A percentile compares a stretch with the other conserved stretches of the same genome.
These are phyloP conservation scores for Paedocypris micromegethes DNA, from an alignment of 2,797 vertebrate species.

Conservation along the genomic window DNA sequence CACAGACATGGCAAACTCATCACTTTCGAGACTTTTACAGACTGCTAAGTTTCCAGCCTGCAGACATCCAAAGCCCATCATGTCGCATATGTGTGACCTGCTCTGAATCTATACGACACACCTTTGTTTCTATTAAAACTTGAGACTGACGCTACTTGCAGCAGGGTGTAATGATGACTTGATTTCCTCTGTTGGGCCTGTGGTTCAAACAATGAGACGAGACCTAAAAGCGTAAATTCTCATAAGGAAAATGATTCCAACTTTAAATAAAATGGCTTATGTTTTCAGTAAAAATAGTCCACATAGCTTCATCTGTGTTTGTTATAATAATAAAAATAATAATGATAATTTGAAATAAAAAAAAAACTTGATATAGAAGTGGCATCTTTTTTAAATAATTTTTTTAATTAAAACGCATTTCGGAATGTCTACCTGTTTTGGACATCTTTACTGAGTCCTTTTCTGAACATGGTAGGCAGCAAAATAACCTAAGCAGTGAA, in stretches of 20 bases:
- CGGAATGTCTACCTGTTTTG: too few relatives aligned
- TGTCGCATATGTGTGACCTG: conserved; percentile 21
- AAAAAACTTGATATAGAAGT: too few relatives aligned
- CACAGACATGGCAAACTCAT: conserved; percentile 39
- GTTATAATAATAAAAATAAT: too few relatives aligned
- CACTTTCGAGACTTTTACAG: conserved; percentile 22
- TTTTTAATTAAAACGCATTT: too few relatives aligned
- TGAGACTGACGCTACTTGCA: conserved; percentile 7
- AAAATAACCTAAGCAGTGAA: too few relatives aligned
- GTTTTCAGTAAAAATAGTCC: conserved; percentile 15
- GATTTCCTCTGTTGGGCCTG: neutral
- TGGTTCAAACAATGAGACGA: conserved; percentile 8
- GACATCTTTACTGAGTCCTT: too few relatives aligned
- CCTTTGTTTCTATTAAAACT: conserved; percentile 41
- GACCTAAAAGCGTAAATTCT: conserved; percentile 12
- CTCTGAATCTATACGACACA: conserved; percentile 17
- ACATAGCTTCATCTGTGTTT: conserved; percentile 16
- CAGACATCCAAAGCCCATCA: conserved; percentile 22
- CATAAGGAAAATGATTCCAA: conserved; percentile 7
- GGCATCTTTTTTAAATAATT: too few relatives aligned
- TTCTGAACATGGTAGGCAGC: too few relatives aligned
- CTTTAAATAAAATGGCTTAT: conserved; percentile 17
- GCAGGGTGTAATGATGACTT: conserved; percentile 8
- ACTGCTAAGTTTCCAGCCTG: conserved; percentile 24
- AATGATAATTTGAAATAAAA: too few relatives aligned